These are phyloP conservation scores for Macquaria ambigua DNA, from an alignment of 2,113 vertebrate genomes.

Conservation along the genomic window DNA sequence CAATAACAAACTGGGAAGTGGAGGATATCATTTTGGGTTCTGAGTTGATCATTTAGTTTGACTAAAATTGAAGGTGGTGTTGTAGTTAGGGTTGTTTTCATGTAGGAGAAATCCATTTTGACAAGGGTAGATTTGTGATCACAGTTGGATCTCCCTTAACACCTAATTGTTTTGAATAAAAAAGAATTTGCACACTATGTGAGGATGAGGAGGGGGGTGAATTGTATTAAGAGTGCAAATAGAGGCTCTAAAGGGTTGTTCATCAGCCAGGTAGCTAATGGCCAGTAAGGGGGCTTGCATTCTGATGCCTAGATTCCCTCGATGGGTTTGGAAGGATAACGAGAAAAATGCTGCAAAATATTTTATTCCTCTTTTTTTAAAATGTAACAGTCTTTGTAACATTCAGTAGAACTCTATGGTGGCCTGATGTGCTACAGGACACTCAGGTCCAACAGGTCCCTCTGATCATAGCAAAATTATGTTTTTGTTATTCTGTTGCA, in stretches of 20 bases:
- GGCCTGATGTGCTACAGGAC: constrained; percentile 40
- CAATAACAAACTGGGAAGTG: constrained; percentile 26
- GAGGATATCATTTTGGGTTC: constrained; percentile 26
- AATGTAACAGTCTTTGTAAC: constrained; percentile 44
- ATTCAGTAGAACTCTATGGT: constrained; percentile 29
- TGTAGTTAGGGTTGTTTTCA: constrained; percentile 43
- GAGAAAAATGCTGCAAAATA: constrained; percentile 63
- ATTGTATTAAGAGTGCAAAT: constrained; percentile 31
- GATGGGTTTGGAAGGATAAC: constrained; percentile 39
- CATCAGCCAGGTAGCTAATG: constrained; percentile 63
- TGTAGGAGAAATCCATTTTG: constrained; percentile 40
- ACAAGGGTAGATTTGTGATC: constrained; percentile 39
- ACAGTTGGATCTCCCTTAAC: constrained; percentile 45
- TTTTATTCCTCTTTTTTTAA: constrained; percentile 66
- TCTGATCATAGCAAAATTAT: constrained; percentile 31
- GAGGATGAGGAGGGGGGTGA: background rate
- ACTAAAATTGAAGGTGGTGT: constrained; percentile 43
- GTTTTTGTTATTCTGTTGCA: constrained; percentile 63
- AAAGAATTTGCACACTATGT: constrained; percentile 34
- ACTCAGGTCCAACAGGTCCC: constrained; percentile 58
- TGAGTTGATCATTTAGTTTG: constrained; percentile 45
- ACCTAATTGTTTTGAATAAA: constrained; percentile 41
- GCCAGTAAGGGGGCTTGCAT: constrained; percentile 43
- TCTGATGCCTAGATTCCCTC: constrained; percentile 34
- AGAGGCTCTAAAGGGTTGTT: constrained; percentile 55